Evolutionary conservation across 1,140 invertebrate genomes (phyloP), one percentile per base, ranked within the genome.

Genomic region (Ips nitidus): DNA sequence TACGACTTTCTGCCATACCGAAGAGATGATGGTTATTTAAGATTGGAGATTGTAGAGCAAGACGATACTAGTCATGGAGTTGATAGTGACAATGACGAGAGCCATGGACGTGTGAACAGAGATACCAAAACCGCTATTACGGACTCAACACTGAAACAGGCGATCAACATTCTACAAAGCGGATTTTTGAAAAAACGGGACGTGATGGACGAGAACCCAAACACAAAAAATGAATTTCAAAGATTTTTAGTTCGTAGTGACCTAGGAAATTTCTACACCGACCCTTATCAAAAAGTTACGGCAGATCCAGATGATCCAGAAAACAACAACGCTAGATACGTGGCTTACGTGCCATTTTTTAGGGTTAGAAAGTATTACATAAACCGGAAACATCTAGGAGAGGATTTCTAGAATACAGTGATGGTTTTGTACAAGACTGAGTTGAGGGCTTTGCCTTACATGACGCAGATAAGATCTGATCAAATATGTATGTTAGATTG

Each of bases 311-410:
- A 71, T 47, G 58, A 61, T 66, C 56, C 57, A 4, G 40, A 43
- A 7, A 66, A 66, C 38, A 71, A 71, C 47, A 71, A 71, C 39
- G 57, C 37, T 62, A 66, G 41, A 57, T 52, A 65, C 62, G 42
- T 66, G 4, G 63, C 69, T 3, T 71, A 66, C 52, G 69, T 71
- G 22, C 69, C 69, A 2, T 71, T 71, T 61, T 70, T 71, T 61
- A 71, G 63, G 45, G 55, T 71, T 4, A 53, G 39, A 52, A 71
- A 71, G 50, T 71, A 66, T 50, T 71, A 60, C 52, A 41, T 71
- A 7, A 2, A 59, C 2, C 53, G 52, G 42, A 66, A 71, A 53
- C 7, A 36, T 22, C n/a, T 57, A 4, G 37, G 56, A 41, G 42
- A 39, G 3, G 66, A 45, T 38, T 43, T 56, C 4, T 66, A 66